These are phyloP conservation scores for Cydia pomonella DNA, from an alignment of 1,140 invertebrate species.

Conservation along the genomic window DNA sequence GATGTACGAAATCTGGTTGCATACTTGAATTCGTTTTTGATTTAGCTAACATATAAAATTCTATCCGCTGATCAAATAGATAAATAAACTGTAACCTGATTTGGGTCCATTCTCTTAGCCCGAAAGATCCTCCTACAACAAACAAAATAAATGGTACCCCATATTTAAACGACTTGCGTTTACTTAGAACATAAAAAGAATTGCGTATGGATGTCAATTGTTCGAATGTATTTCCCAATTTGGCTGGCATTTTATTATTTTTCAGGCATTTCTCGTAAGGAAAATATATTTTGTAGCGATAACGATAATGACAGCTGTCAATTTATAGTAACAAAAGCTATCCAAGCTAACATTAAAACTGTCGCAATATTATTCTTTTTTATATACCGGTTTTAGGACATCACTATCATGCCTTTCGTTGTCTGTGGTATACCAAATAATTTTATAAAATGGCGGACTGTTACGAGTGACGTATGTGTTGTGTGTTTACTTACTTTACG, in stretches of 20 bases:
- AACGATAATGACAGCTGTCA: conserved; percentile 32
- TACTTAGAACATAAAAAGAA: conserved; percentile 46
- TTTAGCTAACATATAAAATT: not conserved
- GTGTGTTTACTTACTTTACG: conserved; percentile 60
- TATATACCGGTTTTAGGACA: conserved; percentile 17
- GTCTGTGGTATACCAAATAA: conserved; percentile 43
- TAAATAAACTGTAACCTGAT: conserved; percentile 80
- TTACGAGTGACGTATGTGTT: conserved; percentile 74
- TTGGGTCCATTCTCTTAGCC: conserved; percentile 85
- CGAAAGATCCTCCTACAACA: conserved; percentile 86
- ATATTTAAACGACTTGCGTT: conserved; percentile 77
- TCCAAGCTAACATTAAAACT: conserved; percentile 3
- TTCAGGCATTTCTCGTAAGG: not conserved
- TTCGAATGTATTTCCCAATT: conserved; percentile 41
- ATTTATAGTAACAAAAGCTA: not conserved
- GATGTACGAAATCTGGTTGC: not conserved
- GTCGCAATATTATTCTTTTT: not conserved
- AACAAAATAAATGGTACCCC: conserved; percentile 86
- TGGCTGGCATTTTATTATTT: conserved; percentile 42
- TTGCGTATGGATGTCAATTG: conserved; percentile 47
- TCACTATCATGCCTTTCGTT: conserved; percentile 10
- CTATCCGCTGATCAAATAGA: not conserved
- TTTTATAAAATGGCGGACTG: conserved; percentile 75
- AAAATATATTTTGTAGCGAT: conserved; percentile 30
- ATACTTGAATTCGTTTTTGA: not conserved